Evolutionary conservation across 2,797 vertebrate genomes (phyloP).

Genomic region (Cryptoblepharus egeriae): DNA sequence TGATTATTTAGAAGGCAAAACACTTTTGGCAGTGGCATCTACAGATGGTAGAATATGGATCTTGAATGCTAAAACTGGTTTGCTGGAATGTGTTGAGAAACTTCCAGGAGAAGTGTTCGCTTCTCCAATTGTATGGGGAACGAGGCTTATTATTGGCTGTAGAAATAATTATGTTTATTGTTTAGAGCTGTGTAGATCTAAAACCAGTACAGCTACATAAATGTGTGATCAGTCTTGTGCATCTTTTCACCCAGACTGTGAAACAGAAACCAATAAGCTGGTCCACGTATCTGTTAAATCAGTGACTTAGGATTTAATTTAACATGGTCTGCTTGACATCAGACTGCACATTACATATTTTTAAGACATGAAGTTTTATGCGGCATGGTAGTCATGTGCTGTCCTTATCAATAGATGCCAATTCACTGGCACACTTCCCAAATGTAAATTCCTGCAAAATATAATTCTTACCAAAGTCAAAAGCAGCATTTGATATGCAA

Average conservation of each 20-base stretch:
- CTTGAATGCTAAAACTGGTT: slow-evolving; percentile 82
- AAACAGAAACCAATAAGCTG: not conserved
- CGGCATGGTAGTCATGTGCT: not conserved
- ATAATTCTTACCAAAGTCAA: not conserved
- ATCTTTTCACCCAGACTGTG: not conserved
- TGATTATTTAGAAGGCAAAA: slow-evolving; percentile 54
- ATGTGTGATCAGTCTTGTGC: slow-evolving; percentile 25
- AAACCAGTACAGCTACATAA: slow-evolving; percentile 21
- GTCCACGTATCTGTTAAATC: not conserved
- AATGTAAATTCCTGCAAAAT: too few relatives aligned
- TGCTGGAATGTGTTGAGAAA: slow-evolving; percentile 63
- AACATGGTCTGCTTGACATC: not conserved
- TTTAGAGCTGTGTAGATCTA: slow-evolving; percentile 77
- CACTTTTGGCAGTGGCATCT: slow-evolving; percentile 84
- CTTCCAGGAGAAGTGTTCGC: slow-evolving; percentile 94
- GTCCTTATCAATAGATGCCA: not conserved
- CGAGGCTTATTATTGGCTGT: slow-evolving; percentile 87
- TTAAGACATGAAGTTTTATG: not conserved
- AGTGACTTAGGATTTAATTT: not conserved
- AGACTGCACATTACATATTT: not conserved
- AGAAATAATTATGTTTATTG: slow-evolving; percentile 94
- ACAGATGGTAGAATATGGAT: slow-evolving; percentile 92
- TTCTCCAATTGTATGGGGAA: slow-evolving; percentile 86
- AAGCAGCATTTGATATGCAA: not conserved
- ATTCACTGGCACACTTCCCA: not conserved